These are phyloP conservation scores for Solenopsis invicta DNA, from an alignment of 1,140 invertebrate genomes.

Conservation along the genomic window DNA sequence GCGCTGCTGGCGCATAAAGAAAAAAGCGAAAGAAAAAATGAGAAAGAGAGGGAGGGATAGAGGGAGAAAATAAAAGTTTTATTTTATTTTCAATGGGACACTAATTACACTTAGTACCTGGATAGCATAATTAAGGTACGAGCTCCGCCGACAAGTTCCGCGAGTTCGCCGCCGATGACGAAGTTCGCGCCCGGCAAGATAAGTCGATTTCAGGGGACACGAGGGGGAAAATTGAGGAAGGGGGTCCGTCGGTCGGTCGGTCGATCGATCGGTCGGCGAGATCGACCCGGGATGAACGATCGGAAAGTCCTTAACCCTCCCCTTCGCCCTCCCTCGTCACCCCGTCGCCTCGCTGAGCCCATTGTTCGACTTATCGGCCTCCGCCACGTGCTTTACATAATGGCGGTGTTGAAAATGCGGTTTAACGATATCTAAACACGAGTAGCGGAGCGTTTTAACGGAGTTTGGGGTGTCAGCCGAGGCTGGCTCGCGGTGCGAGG, in stretches of 20 bases:
- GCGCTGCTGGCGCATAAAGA: slow-evolving; percentile 35
- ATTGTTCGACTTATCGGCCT: slow-evolving; percentile 85
- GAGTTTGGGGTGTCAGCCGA: slow-evolving; percentile 42
- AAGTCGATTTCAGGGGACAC: slow-evolving; percentile 27
- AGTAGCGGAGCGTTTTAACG: slow-evolving; percentile 77
- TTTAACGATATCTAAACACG: slow-evolving; percentile 84
- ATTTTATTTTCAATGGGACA: slow-evolving; percentile 65
- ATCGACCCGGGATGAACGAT: slow-evolving; percentile 22
- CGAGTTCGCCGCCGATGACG: slow-evolving; percentile 63
- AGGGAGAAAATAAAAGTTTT: slow-evolving; percentile 52
- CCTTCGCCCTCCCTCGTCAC: not conserved
- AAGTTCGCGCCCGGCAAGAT: slow-evolving; percentile 59
- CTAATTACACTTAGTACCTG: slow-evolving; percentile 69
- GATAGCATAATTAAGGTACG: slow-evolving; percentile 67
- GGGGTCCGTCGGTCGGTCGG: slow-evolving; percentile 14
- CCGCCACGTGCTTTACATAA: slow-evolving; percentile 85
- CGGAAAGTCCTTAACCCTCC: slow-evolving; percentile 65
- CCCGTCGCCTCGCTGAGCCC: slow-evolving; percentile 55
- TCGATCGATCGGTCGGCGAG: slow-evolving; percentile 48
- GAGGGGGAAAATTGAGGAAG: not conserved
- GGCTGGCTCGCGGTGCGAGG: not conserved
- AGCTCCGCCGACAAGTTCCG: slow-evolving; percentile 61
- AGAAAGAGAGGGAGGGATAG: not conserved
- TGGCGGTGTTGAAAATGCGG: slow-evolving; percentile 85
- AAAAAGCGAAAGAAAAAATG: not conserved